Evolutionary conservation across 2,113 vertebrate species (phyloP).

Genomic region (Sarotherodon lohbergeri): DNA sequence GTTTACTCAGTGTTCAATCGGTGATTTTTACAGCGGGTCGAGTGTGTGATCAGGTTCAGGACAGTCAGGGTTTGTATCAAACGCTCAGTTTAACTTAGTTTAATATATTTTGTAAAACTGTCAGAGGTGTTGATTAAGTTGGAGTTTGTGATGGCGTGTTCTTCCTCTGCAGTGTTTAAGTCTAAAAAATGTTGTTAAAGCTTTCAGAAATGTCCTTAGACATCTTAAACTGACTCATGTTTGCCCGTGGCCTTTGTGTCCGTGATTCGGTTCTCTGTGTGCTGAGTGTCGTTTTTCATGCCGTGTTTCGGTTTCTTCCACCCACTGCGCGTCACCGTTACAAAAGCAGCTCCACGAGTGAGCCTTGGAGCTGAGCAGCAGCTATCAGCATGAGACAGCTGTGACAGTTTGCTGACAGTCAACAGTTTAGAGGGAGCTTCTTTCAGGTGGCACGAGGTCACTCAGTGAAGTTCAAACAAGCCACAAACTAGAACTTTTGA

Average conservation of each 20-base stretch:
- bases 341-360: not conserved
- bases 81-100: not conserved
- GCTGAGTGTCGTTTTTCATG: not conserved
- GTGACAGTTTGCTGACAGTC: not conserved
- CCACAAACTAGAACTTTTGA: fast-evolving
- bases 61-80: not conserved
- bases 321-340: fast-evolving
- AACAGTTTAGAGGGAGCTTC: not conserved
- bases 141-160: not conserved
- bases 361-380: not conserved
- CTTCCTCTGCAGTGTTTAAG: not conserved
- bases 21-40: fast-evolving
- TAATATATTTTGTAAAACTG: not conserved
- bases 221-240: not conserved
- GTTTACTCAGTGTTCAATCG: not conserved
- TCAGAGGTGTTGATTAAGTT: not conserved
- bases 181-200: not conserved
- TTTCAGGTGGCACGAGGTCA: not conserved
- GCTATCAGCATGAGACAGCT: not conserved
- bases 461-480: not conserved
- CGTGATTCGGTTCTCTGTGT: not conserved
- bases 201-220: not conserved
- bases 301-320: not conserved
- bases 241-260: fast-evolving
- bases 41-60: not conserved